Percentiles rank a stretch among this genome's conserved stretches.
These are phyloP conservation scores for Deroptyus accipitrinus DNA, from an alignment of 2,113 vertebrate species.

Conservation along the genomic window DNA sequence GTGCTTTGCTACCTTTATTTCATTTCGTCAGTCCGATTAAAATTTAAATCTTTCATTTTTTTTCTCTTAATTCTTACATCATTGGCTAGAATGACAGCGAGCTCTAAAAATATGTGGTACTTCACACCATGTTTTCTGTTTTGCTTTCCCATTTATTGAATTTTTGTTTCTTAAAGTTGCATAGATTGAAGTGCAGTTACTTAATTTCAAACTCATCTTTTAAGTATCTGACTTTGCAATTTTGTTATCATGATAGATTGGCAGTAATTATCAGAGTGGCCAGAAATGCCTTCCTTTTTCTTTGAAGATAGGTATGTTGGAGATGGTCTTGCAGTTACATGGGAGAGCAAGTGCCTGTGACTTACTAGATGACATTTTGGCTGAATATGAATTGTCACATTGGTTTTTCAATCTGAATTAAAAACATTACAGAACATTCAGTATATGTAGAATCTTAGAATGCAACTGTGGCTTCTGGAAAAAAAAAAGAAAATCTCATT, in stretches of 20 bases:
- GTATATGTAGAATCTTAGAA: not conserved
- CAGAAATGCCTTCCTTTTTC: not conserved
- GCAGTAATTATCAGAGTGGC: not conserved
- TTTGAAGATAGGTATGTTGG: not conserved
- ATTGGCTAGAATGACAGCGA: not conserved
- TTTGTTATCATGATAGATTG: not conserved
- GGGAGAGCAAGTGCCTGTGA: constrained; percentile 11
- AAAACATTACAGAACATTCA: constrained; percentile 8
- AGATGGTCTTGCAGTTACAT: not conserved
- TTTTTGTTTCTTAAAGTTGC: not conserved
- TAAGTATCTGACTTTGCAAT: not conserved
- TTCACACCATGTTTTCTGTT: not conserved
- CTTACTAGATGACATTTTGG: not conserved
- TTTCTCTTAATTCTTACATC: not conserved
- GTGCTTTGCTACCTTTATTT: constrained; percentile 11
- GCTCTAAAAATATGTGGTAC: not conserved
- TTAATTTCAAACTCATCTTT: constrained; percentile 5
- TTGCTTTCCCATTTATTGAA: not conserved
- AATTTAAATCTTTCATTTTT: not conserved
- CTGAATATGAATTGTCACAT: constrained; percentile 5
- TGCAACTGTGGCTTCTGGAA: not conserved
- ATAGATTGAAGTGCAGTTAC: not conserved
- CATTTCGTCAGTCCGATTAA: not conserved
- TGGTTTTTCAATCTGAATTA: constrained; percentile 18
- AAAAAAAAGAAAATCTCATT: not conserved